Conservation (phyloP, 1,140 invertebrate species). For the Tetramorium simillimum region DNA sequence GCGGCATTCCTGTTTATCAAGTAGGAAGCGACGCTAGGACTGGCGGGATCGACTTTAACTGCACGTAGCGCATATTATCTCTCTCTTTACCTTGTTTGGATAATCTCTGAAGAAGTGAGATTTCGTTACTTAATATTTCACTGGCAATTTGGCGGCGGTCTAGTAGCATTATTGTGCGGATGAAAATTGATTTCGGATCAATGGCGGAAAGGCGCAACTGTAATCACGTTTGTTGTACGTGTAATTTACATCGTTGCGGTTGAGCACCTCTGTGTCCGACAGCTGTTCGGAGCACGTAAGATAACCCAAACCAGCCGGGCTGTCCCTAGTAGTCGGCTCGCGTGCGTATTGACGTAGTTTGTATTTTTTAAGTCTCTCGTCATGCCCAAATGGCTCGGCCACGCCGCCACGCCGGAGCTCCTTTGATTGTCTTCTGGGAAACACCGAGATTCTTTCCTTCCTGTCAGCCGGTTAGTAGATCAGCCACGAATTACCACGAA, state of each 20-base stretch:
- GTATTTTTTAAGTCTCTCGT: slow-evolving; percentile 72
- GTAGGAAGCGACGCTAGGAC: slow-evolving; percentile 62
- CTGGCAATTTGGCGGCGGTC: not conserved
- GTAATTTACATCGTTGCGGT: slow-evolving; percentile 61
- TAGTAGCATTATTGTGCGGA: not conserved
- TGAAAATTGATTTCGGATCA: not conserved
- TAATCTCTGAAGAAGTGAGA: not conserved
- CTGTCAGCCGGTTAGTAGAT: slow-evolving; percentile 76
- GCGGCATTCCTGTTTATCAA: slow-evolving; percentile 70
- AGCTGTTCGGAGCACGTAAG: slow-evolving; percentile 80
- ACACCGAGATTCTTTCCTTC: slow-evolving; percentile 73
- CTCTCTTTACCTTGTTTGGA: not conserved
- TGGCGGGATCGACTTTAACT: slow-evolving; percentile 54
- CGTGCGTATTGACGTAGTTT: slow-evolving; percentile 75
- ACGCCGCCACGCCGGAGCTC: slow-evolving; percentile 57
- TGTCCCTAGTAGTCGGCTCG: slow-evolving; percentile 63
- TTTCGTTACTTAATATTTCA: not conserved
- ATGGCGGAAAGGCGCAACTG: not conserved
- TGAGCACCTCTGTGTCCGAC: slow-evolving; percentile 80
- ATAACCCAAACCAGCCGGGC: slow-evolving; percentile 75
- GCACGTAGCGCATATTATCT: not conserved
- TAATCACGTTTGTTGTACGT: not conserved
- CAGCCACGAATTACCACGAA: slow-evolving; percentile 76
- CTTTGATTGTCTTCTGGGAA: slow-evolving; percentile 83
- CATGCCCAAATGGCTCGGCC: slow-evolving; percentile 74